phyloP scores from a whole-genome alignment of 23 tunicate genomes.

The Halocynthia aurantium region DNA sequence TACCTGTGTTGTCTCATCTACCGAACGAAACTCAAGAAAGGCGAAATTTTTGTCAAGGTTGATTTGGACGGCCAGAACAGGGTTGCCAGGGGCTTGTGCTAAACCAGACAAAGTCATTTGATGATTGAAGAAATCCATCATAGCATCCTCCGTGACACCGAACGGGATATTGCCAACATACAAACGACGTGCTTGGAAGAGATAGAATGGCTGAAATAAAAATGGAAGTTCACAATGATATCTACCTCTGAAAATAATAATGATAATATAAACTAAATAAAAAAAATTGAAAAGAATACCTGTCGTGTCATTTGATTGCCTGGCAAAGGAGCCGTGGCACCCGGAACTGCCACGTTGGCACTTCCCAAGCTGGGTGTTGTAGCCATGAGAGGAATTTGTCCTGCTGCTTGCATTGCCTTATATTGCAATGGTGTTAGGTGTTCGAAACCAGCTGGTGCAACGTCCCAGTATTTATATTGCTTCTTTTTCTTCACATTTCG shows the following conservation, averaged over 20 bases:
- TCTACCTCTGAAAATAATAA: too few species aligned
- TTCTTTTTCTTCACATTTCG: conserved; percentile 24
- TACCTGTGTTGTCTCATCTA: conserved; percentile 82
- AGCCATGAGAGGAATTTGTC: conserved; percentile 88
- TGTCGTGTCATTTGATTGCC: conserved; percentile 87
- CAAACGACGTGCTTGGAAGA: conserved; percentile 71
- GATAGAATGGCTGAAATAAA: conserved; percentile 15
- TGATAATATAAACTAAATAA: too few species aligned
- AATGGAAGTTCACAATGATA: background rate
- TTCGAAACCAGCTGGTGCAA: conserved; percentile 91
- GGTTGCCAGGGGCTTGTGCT: conserved; percentile 94
- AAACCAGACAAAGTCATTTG: conserved; percentile 87
- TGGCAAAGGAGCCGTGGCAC: conserved; percentile 48
- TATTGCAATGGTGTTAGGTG: conserved; percentile 91
- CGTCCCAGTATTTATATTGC: conserved; percentile 81
- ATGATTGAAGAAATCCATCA: conserved; percentile 98
- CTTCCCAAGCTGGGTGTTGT: conserved; percentile 49
- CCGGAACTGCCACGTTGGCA: conserved; percentile 1
- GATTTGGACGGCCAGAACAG: conserved; percentile 93
- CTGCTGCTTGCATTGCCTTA: conserved; percentile 99
- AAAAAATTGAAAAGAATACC: background rate
- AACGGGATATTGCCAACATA: conserved; percentile 96
- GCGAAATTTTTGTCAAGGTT: conserved; percentile 98
- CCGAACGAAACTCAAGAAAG: conserved; percentile 93
- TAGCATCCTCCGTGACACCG: conserved; percentile 96